Evolutionary conservation across 2,888 invertebrate species (phyloP), one percentile per base, ranked within the genome.

Genomic region (Nymphalis c-album): DNA sequence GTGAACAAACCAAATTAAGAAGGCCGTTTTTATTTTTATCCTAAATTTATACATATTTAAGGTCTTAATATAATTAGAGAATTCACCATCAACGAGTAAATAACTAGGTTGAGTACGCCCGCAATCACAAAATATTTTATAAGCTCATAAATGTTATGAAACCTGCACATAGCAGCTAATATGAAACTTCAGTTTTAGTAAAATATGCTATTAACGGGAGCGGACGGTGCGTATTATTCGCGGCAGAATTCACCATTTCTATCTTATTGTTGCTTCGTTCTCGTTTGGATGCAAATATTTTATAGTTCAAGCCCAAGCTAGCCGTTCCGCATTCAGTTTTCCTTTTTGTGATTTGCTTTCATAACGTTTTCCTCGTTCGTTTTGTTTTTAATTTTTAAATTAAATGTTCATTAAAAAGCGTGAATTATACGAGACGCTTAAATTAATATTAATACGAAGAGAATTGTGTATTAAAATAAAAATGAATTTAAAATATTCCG

Each of bases 271-370:
- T 83, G 80, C 80, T 74, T 76, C 78, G 81, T 76, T 81, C 88
- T 87, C 85, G 86, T 90, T 89, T 88, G 80, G 84, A 89, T 88
- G 88, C 89, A 88, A 90, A 89, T 90, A 87, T 88, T 87, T 86
- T 85, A 88, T 58, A 50, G 62, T 67, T 67, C 62, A 58, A 66
- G 66, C 61, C 57, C 50, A 45, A 58, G 50, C 45, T 50, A 58
- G 62, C 62, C 67, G 62, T 62, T 48, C 62, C 62, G 48, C 67
- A 62, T 67, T 67, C 58, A 62, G 58, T 58, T 61, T 58, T 80
- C 84, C 62, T 63, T 69, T 66, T 55, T 65, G 57, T 64, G 60
- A 66, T 69, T 69, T 69, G 62, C 65, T 63, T 66, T 62, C 50
- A 63, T 60, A 63, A 51, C 48, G 60, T 69, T 69, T 65, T 69